A percentile compares a stretch with the other conserved stretches of the same genome.
These are phyloP conservation scores for Anoplophora glabripennis DNA, from an alignment of 1,140 invertebrate species.

Conservation along the genomic window DNA sequence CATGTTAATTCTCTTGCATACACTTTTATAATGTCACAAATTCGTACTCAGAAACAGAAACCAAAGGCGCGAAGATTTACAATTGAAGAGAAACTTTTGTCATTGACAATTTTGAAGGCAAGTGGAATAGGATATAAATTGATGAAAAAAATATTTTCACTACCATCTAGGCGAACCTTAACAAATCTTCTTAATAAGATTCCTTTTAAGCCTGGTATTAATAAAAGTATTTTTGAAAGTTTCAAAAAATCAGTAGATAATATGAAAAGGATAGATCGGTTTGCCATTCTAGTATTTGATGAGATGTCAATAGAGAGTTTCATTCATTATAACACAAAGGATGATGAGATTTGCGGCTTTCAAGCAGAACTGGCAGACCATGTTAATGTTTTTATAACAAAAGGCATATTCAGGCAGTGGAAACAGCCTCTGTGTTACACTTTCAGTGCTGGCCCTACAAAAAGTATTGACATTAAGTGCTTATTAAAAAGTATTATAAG, in stretches of 20 bases:
- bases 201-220: conserved; percentile 5
- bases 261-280: too few relatives aligned
- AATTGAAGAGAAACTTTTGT: conserved; percentile 26
- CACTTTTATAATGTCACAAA: conserved; percentile 16
- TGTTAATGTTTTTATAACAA: conserved; percentile 16
- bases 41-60: conserved; percentile 16
- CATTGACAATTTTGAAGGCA: conserved; percentile 20
- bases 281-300: conserved; percentile 5
- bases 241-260: too few relatives aligned
- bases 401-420: conserved; percentile 14
- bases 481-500: conserved; percentile 2
- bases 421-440: conserved; percentile 12
- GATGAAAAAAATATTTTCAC: conserved; percentile 22
- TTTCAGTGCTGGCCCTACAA: neutral
- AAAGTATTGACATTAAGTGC: neutral
- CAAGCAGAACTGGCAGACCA: conserved; percentile 19
- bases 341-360: conserved; percentile 13
- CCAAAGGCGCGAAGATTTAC: conserved; percentile 21
- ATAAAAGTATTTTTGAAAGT: too few relatives aligned
- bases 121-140: conserved; percentile 23
- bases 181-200: conserved; percentile 19
- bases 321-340: neutral
- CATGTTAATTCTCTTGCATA: conserved; percentile 12
- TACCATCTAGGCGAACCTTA: conserved; percentile 23
- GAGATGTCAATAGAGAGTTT: conserved; percentile 8